A percentile compares a stretch with the other conserved stretches of the same genome.
These are phyloP conservation scores for Manduca sexta DNA, from an alignment of 1,140 invertebrate genomes.

Conservation along the genomic window DNA sequence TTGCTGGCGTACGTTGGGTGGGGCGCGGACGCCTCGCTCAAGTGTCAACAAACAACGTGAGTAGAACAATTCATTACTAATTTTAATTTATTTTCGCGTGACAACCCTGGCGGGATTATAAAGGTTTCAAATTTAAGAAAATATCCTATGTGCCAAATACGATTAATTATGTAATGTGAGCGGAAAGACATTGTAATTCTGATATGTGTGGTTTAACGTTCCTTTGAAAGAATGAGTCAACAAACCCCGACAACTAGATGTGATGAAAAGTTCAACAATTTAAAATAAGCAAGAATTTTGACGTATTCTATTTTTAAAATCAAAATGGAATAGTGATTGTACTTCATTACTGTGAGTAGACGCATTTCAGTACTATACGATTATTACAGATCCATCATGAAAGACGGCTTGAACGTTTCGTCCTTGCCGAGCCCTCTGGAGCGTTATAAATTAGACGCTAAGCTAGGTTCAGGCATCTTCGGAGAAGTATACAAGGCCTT, in stretches of 20 bases:
- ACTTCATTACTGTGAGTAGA: not conserved
- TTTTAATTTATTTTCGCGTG: too few relatives aligned
- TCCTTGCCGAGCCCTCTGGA: conserved; percentile 79
- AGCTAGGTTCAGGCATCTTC: conserved; percentile 83
- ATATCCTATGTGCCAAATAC: too few relatives aligned
- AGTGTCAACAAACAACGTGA: not conserved
- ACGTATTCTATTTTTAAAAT: too few relatives aligned
- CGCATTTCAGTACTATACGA: not conserved
- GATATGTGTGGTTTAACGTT: too few relatives aligned
- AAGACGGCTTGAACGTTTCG: conserved; percentile 64
- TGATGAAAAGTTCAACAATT: too few relatives aligned
- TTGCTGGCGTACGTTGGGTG: conserved; percentile 11
- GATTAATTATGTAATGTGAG: too few relatives aligned
- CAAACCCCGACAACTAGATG: too few relatives aligned
- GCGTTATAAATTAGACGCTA: conserved; percentile 77
- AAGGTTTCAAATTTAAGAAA: too few relatives aligned
- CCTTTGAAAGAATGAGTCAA: too few relatives aligned
- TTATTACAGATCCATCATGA: conserved; percentile 36
- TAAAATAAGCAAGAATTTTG: too few relatives aligned
- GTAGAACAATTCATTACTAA: not conserved
- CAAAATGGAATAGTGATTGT: not conserved
- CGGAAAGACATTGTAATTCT: too few relatives aligned
- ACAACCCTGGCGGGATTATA: too few relatives aligned
- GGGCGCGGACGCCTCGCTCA: conserved; percentile 2
- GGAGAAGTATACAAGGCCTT: conserved; percentile 84